A percentile compares a stretch with the other conserved stretches of the same genome.
phyloP scores from a whole-genome alignment of 1,140 invertebrate genomes.

The Saxidomus purpurata region DNA sequence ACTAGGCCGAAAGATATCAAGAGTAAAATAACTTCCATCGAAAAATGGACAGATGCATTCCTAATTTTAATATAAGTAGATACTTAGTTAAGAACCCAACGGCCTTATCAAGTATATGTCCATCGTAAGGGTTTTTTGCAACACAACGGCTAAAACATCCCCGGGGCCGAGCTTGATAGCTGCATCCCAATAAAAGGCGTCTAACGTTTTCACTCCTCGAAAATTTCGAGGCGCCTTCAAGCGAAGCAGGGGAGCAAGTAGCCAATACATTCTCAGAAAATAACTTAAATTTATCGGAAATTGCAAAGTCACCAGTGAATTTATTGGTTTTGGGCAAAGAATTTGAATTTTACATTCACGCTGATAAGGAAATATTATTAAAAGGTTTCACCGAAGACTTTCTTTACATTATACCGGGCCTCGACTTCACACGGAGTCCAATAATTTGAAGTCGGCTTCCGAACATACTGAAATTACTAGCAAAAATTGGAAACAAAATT shows the following conservation, averaged over 20 bases:
- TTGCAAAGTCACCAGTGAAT: neutral
- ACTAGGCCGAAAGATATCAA: neutral
- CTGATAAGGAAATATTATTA: neutral
- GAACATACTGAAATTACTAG: neutral
- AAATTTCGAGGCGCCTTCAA: neutral
- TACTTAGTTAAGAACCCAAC: neutral
- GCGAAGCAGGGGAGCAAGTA: too few species aligned
- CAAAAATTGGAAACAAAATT: constrained; percentile 47
- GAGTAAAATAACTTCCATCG: neutral
- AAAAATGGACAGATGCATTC: constrained; percentile 49
- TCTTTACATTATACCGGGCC: constrained; percentile 20
- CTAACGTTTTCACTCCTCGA: neutral
- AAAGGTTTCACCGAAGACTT: constrained; percentile 47
- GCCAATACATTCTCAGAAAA: neutral
- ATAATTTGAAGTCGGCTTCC: constrained; percentile 37
- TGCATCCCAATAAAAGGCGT: neutral
- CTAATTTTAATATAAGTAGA: constrained; percentile 17
- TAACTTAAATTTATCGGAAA: neutral
- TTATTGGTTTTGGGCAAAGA: neutral
- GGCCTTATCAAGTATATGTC: constrained; percentile 22
- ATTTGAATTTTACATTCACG: neutral
- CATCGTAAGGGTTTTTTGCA: neutral
- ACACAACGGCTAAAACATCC: neutral
- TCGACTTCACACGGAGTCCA: neutral
- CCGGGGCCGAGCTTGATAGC: neutral